Base-by-base conservation (phyloP, 1,140 invertebrate genomes). In the Pantala flavescens region DNA sequence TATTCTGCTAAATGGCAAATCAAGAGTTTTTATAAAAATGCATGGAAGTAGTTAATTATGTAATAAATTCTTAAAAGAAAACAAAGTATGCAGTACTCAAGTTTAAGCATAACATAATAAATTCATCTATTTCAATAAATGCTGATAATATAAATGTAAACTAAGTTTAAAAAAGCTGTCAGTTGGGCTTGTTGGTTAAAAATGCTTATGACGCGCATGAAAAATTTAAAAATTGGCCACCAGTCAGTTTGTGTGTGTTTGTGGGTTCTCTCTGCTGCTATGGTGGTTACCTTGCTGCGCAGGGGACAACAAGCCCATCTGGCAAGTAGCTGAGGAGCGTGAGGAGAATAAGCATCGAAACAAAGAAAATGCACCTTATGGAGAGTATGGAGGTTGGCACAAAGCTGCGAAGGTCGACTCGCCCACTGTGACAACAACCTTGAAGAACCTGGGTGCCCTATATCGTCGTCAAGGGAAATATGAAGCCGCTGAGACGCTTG, bases 401-500 rank as follows among this genome's bases (percentile, higher is more conserved):
- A 98, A 98, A 85, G 95, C 96, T 43, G 95, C 95, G n/a, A 98
- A 98, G 87, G 96, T 98, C 71, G 96, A 98, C 82, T 97, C 95
- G 36, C 96, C 96, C 0, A 98, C 97, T 2, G 96, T 98, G 9
- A 98, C 96, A 16, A 98, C 96, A 7, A 98, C 97, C 0, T 83
- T 99, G 73, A 98, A 96, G 84, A 99, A 99, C 85, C 87, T 99
- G 23, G 97, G 96, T 72, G 97, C 97, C 2, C 88, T 99, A 14
- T 99, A 99, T 84, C 88, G 98, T 80, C 88, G 97, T 77, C 97
- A 99, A 86, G 97, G 97, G 75, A 98, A 98, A 85, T 99, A 98
- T 84, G 97, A 99, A 83, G 98, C 98, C 10, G 98, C 98, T 21
- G 97, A 99, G 83, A 98, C 96, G 0, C 86, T 99, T 19, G 98